phyloP scores from a whole-genome alignment of 1,140 invertebrate genomes.

The Glossosoma conforme region DNA sequence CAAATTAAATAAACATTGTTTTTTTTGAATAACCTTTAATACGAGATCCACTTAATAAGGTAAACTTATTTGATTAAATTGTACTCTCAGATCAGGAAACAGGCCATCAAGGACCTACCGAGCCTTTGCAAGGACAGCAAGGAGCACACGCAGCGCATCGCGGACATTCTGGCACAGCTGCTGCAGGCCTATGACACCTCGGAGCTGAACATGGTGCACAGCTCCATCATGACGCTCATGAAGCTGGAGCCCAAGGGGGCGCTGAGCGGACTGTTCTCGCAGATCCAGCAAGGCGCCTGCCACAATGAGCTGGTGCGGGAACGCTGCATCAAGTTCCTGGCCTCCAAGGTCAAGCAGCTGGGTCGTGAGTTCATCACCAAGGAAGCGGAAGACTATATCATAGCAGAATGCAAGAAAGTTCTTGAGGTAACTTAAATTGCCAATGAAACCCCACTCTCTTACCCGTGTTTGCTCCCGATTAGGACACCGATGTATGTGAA shows the following conservation, averaged over 20 bases:
- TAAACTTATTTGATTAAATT: no score
- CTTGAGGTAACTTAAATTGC: constrained; percentile 65
- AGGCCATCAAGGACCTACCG: constrained; percentile 92
- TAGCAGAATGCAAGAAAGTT: constrained; percentile 83
- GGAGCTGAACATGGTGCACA: constrained; percentile 76
- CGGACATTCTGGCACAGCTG: constrained; percentile 88
- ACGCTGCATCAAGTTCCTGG: constrained; percentile 83
- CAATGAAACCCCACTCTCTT: no score
- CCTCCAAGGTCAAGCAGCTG: constrained; percentile 74
- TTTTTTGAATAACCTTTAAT: no score
- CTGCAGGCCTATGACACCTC: constrained; percentile 78
- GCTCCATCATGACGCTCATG: constrained; percentile 56
- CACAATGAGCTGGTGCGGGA: constrained; percentile 74
- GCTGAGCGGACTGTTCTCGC: constrained; percentile 79
- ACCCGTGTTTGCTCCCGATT: no score
- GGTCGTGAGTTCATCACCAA: constrained; percentile 74
- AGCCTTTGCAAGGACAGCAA: constrained; percentile 79
- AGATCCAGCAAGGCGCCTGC: constrained; percentile 75
- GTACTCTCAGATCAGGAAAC: constrained; percentile 84
- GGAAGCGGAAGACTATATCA: constrained; percentile 81
- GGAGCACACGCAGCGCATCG: constrained; percentile 79
- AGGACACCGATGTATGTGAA: no score
- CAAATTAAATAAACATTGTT: no score
- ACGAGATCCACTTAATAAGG: no score
- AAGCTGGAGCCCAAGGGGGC: constrained; percentile 62